phyloP scores from a whole-genome alignment of 1,140 invertebrate species.

The Lucilia cuprina region DNA sequence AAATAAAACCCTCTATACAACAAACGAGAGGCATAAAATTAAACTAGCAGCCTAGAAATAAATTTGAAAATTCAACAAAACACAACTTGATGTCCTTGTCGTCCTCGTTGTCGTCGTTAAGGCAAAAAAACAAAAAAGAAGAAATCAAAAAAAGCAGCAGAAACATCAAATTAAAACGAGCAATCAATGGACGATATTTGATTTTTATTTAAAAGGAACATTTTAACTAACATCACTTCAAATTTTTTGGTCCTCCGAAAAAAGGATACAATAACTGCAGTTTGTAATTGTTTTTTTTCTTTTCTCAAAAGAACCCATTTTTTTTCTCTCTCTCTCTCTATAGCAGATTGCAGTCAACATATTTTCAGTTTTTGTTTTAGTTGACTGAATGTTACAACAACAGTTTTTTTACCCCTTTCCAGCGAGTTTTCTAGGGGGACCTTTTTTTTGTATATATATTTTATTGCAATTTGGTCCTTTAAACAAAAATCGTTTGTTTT shows the following conservation, averaged over 20 bases:
- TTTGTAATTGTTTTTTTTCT: no score
- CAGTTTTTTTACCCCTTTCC: background rate
- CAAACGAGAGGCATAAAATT: no score
- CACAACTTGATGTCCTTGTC: background rate
- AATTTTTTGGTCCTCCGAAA: background rate
- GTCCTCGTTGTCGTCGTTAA: no score
- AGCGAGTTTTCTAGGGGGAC: background rate
- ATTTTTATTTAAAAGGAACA: constrained; percentile 15
- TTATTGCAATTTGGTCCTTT: no score
- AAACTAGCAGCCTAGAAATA: background rate
- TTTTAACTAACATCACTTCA: background rate
- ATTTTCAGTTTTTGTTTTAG: background rate
- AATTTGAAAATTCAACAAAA: background rate
- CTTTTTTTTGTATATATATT: no score
- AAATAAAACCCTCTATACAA: background rate
- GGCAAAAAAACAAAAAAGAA: background rate
- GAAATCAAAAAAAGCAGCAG: background rate
- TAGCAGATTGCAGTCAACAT: background rate
- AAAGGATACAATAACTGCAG: background rate
- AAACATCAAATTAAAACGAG: constrained; percentile 6
- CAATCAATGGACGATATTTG: constrained; percentile 10
- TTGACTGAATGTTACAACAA: constrained; percentile 5
- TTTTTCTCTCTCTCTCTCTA: background rate
- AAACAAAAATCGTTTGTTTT: no score
- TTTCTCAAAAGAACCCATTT: background rate